These are phyloP conservation scores for Xenopus laevis DNA, from an alignment of 2,113 vertebrate genomes.

Conservation along the genomic window DNA sequence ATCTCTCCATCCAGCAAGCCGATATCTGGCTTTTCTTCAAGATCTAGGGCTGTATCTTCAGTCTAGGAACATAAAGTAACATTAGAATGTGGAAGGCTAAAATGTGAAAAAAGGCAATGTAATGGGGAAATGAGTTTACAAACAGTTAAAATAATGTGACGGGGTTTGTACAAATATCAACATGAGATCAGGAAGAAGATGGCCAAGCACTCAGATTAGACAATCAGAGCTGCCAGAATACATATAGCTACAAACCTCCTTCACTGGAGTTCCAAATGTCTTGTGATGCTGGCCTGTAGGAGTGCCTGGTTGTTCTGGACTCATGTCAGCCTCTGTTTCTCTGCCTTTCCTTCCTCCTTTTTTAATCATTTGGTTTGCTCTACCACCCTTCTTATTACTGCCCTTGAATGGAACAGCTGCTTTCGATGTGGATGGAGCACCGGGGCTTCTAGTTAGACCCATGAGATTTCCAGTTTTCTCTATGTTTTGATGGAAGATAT, in stretches of 20 bases:
- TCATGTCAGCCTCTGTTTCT: conserved; percentile 56
- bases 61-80: not conserved
- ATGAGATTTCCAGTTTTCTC: conserved; percentile 75
- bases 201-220: not conserved
- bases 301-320: conserved; percentile 80
- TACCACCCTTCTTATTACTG: conserved; percentile 75
- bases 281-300: conserved; percentile 81
- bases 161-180: not conserved
- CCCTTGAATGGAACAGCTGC: conserved; percentile 63
- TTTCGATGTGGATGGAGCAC: conserved; percentile 63
- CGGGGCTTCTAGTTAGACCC: conserved; percentile 61
- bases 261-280: conserved; percentile 59
- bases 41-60: conserved; percentile 13
- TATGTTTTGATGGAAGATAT: conserved; percentile 86
- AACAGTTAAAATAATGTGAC: too few species aligned
- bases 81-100: too few species aligned
- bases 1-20: conserved; percentile 51
- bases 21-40: conserved; percentile 70
- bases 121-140: too few species aligned
- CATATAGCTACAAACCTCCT: conserved; percentile 64
- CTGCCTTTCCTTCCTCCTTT: conserved; percentile 74
- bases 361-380: conserved; percentile 74
- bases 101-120: too few species aligned
- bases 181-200: not conserved
- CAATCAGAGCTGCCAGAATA: not conserved